Evolutionary conservation across 2,797 vertebrate species (phyloP), one percentile per base, ranked within the genome.

Genomic region (Sebastolobus alascanus): DNA sequence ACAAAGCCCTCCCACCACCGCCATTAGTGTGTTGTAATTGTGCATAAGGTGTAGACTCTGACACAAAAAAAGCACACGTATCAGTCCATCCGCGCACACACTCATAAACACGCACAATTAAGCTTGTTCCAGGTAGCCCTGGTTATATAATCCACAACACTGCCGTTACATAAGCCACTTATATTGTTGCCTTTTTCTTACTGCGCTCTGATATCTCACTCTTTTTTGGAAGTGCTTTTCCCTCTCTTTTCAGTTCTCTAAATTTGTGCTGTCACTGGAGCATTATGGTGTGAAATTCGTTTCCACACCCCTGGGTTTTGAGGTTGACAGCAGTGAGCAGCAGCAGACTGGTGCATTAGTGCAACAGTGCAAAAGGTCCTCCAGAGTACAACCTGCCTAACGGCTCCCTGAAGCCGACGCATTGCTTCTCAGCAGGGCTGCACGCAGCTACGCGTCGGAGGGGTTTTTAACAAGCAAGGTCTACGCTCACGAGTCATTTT

Each of bases 21-120:
- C 98, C 98, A 99, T 99, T 96, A 99, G 91, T 9, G 98, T 98
- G 92, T 99, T 99, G 91, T 97, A 99, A 94, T 99, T 99, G 93
- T 98, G 98, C 80, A 98, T 96, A 75, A 96, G 94, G 77, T 97
- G 97, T 68, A 99, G 97, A 92, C 97, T 96, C 98, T 99, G 86
- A 72, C 27, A 86, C 50, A 54, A 79, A 79, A 79, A 73, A 73
- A 61, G 38, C 59, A 80, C 58, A 81, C 18, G 20, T 11, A 83
- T 87, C 74, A 87, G 73, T 79, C 52, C 54, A 79, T 78, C 56
- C 20, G 43, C 13, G 5, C 69, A 31, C 72, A 77, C 64, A 75
- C 68, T 71, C 68, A 68, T 65, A 80, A 72, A 86, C 75, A 90
- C 33, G 9, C 63, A 84, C 82, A 92, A 89, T 92, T 90, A 90